These are phyloP conservation scores for Pseudococcus viburni DNA, from an alignment of 2,888 invertebrate species.

Conservation along the genomic window DNA sequence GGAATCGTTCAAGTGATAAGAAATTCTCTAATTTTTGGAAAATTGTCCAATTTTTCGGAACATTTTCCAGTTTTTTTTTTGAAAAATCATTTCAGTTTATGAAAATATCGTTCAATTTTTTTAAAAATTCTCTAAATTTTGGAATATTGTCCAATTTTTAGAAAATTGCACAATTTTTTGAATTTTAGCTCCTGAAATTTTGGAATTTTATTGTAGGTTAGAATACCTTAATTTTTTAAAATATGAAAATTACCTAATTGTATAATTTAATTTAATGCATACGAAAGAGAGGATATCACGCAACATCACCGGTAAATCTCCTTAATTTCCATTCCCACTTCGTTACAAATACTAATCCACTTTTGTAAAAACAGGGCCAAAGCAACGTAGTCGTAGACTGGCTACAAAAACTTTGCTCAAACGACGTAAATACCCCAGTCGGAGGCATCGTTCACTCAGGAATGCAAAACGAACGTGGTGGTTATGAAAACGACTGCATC, in stretches of 20 bases:
- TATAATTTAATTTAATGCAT: not conserved
- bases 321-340: not conserved
- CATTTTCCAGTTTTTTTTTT: too few relatives aligned
- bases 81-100: too few relatives aligned
- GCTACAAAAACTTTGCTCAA: constrained; percentile 79
- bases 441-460: constrained; percentile 80
- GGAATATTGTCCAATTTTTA: too few relatives aligned
- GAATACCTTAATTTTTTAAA: too few relatives aligned
- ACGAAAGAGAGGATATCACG: constrained; percentile 44
- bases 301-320: not conserved
- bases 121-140: too few relatives aligned
- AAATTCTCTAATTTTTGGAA: too few relatives aligned
- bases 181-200: not conserved
- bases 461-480: constrained; percentile 81
- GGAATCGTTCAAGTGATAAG: too few relatives aligned
- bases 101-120: too few relatives aligned
- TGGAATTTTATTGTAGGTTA: too few relatives aligned
- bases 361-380: constrained; percentile 66
- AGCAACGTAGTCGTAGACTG: constrained; percentile 75
- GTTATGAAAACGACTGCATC: constrained; percentile 83
- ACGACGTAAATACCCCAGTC: constrained; percentile 78
- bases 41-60: too few relatives aligned
- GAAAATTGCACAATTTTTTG: too few relatives aligned
- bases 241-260: not conserved
- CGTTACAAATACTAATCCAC: not conserved